Base-by-base conservation (phyloP, 2,888 invertebrate genomes). In the Eurois occulta region DNA sequence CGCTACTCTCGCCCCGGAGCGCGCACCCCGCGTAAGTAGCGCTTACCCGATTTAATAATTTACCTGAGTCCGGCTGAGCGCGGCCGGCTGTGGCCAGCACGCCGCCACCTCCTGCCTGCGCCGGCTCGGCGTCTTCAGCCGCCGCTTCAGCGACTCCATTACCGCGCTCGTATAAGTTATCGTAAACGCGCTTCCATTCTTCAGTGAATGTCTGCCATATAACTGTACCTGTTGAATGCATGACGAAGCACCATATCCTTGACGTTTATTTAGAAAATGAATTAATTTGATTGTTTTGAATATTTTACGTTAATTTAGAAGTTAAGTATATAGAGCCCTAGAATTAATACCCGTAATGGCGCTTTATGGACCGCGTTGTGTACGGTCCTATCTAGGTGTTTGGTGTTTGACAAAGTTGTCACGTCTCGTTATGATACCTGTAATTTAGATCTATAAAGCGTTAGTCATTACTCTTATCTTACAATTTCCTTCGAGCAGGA, bases 171-270 rank as follows among this genome's bases (percentile, higher is more conserved):
- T 88, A 80, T 88, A 88, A 81, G 84, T 86, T 83, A 84, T 84
- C 83, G 79, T 90, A 84, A 86, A 88, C 89, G 87, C 89, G 80
- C 86, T 87, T 85, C 86, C 86, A 87, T 90, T 90, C 90, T 91
- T 91, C 89, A 91, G 92, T 92, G 90, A 91, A 92, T 91, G 87
- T 89, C 89, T 90, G 85, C 92, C 86, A 91, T 92, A 92, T 91
- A 92, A 91, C 89, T 91, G 89, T 93, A 94, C 94, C 94, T 96
- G 96, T 96, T 96, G 96, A 95, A 94, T 94, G 94, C 92, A 91
- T 92, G 92, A 93, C 92, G 90, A 92, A 90, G 89, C 89, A 86
- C 85, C 83, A 83, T 78, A 85, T 70, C 77, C 80, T 80, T 83
- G 74, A 77, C 67, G 76, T 86, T 84, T 84, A 84, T 86, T 87